These are phyloP conservation scores for Enhydra lutris DNA, from an alignment of 2,113 vertebrate genomes.

Conservation along the genomic window DNA sequence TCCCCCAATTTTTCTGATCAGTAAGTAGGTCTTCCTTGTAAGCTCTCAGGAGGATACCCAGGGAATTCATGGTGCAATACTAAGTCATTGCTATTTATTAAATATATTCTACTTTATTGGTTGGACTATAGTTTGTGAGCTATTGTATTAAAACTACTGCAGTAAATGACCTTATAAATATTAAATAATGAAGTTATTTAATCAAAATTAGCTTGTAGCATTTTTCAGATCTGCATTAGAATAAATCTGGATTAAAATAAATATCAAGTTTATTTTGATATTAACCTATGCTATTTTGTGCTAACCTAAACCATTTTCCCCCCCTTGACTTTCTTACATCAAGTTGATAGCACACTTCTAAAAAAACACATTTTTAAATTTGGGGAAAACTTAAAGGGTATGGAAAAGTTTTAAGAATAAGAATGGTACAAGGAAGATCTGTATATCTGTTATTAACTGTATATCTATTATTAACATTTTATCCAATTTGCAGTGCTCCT, in stretches of 20 bases:
- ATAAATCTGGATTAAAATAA: constrained; percentile 10
- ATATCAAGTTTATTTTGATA: constrained; percentile 16
- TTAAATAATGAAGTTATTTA: not conserved
- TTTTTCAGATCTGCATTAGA: not conserved
- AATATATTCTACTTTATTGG: not conserved
- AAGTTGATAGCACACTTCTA: not conserved
- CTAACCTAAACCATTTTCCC: not conserved
- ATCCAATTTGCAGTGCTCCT: not conserved
- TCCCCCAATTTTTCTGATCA: not conserved
- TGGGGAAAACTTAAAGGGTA: not conserved
- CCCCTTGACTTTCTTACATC: not conserved
- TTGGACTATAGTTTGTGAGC: not conserved
- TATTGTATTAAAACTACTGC: not conserved
- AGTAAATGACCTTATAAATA: not conserved
- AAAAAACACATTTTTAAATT: not conserved
- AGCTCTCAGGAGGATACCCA: not conserved
- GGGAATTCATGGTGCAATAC: not conserved
- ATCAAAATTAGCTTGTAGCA: not conserved
- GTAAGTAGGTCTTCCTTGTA: not conserved
- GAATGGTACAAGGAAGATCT: not conserved
- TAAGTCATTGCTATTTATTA: not conserved
- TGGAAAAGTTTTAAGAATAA: not conserved
- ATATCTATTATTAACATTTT: not conserved
- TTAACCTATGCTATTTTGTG: not conserved
- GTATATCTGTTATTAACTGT: not conserved